Evolutionary conservation across 2,113 vertebrate genomes (phyloP), one percentile per base, ranked within the genome.

Genomic region (Pyrgilauda ruficollis): DNA sequence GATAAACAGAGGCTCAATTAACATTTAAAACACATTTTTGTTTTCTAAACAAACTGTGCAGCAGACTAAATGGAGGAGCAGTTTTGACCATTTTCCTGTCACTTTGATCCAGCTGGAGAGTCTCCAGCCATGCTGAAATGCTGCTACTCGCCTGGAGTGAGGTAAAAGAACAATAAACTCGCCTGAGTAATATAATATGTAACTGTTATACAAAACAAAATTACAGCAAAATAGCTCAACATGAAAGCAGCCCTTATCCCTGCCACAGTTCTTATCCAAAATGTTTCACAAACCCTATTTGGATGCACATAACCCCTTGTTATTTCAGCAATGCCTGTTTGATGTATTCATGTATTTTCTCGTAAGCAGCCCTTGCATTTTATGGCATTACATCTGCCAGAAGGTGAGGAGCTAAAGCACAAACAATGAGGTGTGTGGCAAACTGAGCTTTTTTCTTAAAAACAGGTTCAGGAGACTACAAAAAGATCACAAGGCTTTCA

Each of bases 81-180:
- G 80, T 94, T 97, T 28, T 77, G 82, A 75, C 58, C 55, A 13
- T 87, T 84, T 85, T 68, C 84, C 50, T 87, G 90, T 92, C 87
- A 55, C 93, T 98, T 97, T 92, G n/a, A 97, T 91, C 85, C 95
- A 93, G 80, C 94, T 96, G 95, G 85, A 93, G 89, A 30, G n/a
- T 74, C 94, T 97, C 96, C 84, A 95, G 94, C 84, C 93, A 49
- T 15, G 85, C 70, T 59, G 49, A 93, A 85, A 94, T 78, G 96
- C 92, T 96, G 91, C 92, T 95, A 86, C 91, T 94, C 76, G 84
- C 95, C 95, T 96, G 94, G 55, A 93, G 95, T 72, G 95, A 91
- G 93, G 93, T 74, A 88, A 67, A 81, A 96, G 91, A 95, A 97
- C 91, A 97, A 98, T 97, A 97, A 98, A 98, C 96, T 96, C 83